These are phyloP conservation scores for Vanacampus margaritifer DNA, from an alignment of 2,113 vertebrate species.

Conservation along the genomic window DNA sequence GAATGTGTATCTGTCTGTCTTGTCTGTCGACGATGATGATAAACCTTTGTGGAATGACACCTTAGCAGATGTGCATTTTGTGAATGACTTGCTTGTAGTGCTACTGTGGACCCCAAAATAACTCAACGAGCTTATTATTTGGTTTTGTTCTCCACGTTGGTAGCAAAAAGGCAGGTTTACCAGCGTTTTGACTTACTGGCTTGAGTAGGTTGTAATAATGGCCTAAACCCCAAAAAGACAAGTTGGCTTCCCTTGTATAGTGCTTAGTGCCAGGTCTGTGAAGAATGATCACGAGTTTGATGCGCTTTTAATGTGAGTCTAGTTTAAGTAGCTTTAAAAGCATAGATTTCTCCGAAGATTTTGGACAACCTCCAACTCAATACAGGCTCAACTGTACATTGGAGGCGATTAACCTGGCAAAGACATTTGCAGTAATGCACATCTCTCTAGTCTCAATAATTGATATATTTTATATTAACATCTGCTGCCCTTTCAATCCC, in stretches of 20 bases:
- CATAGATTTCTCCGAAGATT: neutral
- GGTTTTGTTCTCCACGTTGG: neutral
- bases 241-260: neutral
- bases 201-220: neutral
- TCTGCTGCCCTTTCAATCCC: conserved; percentile 6
- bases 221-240: neutral
- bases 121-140: neutral
- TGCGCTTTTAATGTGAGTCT: neutral
- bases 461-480: conserved; percentile 1
- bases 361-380: neutral
- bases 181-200: neutral
- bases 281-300: neutral
- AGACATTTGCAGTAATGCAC: neutral
- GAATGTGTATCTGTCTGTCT: neutral
- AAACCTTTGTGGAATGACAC: neutral
- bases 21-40: neutral
- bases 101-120: neutral
- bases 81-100: neutral
- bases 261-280: neutral
- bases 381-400: neutral
- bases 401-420: neutral
- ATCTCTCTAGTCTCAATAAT: neutral
- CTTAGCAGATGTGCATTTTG: neutral
- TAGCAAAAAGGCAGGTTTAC: neutral
- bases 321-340: neutral